Conservation (phyloP, 2,888 invertebrate genomes). For the Lasioglossum pauxillum region DNA sequence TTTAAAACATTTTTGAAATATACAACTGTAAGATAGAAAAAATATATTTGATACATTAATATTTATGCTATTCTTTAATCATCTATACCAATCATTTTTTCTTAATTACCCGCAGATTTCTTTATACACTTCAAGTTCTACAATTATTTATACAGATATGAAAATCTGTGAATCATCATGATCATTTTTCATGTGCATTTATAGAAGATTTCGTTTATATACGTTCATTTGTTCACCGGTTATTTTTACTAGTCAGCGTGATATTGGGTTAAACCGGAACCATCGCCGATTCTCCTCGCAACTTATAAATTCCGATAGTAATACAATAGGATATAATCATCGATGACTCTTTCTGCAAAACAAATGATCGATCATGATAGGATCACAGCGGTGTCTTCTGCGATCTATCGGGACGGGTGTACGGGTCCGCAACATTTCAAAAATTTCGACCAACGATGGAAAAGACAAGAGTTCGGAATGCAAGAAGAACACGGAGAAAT, state of each 20-base stretch:
- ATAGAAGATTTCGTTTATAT: not conserved
- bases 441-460: conserved; percentile 23
- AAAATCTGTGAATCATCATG: too few relatives aligned
- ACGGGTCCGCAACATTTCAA: conserved; percentile 35
- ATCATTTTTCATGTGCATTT: not conserved
- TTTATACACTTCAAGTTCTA: not conserved
- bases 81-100: not conserved
- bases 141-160: conserved; percentile 19
- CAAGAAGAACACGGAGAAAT: not conserved
- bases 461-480: conserved; percentile 1
- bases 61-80: not conserved
- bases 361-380: conserved; percentile 44
- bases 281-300: not conserved
- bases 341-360: conserved; percentile 12
- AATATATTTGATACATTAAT: not conserved
- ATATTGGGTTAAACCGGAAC: conserved; percentile 27
- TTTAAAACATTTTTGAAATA: not conserved
- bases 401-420: conserved; percentile 11
- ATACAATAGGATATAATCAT: conserved; percentile 16
- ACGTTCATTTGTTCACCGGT: conserved; percentile 43
- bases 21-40: not conserved
- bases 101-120: not conserved
- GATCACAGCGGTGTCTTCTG: conserved; percentile 5
- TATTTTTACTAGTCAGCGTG: not conserved
- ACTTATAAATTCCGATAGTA: not conserved